Evolutionary conservation across 2,113 vertebrate genomes (phyloP).

Genomic region (Columbina picui): DNA sequence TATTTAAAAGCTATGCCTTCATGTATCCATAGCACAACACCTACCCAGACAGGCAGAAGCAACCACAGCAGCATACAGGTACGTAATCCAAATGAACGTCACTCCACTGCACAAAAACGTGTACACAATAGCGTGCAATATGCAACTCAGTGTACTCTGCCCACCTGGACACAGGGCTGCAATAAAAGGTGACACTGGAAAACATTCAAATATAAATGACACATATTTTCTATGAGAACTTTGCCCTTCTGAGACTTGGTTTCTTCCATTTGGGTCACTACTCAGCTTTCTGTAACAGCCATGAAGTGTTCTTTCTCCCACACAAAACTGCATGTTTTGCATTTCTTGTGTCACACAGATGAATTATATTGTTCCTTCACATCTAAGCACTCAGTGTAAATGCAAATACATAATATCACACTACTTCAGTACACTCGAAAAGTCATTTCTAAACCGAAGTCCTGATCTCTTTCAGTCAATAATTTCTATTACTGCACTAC

Average conservation of each 20-base stretch:
- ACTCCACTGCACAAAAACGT: neutral
- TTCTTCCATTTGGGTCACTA: neutral
- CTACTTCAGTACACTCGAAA: constrained; percentile 7
- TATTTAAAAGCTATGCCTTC: constrained; percentile 41
- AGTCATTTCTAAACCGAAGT: neutral
- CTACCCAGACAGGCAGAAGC: neutral
- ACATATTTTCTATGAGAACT: neutral
- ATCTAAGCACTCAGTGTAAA: neutral
- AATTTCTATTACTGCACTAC: constrained; percentile 8
- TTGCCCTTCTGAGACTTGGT: neutral
- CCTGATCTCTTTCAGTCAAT: neutral
- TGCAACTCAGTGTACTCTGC: neutral
- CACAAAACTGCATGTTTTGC: neutral
- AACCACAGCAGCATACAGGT: neutral
- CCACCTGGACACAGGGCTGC: neutral
- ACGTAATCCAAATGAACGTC: neutral
- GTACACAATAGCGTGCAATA: neutral
- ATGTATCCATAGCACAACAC: neutral
- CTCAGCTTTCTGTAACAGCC: neutral
- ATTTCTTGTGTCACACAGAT: neutral
- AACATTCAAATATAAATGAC: constrained; percentile 59
- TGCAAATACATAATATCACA: neutral
- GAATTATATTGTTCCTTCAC: neutral
- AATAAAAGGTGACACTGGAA: neutral
- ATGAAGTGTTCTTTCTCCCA: neutral